These are phyloP conservation scores for Uloborus plumipes DNA, from an alignment of 2,888 invertebrate species.

Conservation along the genomic window DNA sequence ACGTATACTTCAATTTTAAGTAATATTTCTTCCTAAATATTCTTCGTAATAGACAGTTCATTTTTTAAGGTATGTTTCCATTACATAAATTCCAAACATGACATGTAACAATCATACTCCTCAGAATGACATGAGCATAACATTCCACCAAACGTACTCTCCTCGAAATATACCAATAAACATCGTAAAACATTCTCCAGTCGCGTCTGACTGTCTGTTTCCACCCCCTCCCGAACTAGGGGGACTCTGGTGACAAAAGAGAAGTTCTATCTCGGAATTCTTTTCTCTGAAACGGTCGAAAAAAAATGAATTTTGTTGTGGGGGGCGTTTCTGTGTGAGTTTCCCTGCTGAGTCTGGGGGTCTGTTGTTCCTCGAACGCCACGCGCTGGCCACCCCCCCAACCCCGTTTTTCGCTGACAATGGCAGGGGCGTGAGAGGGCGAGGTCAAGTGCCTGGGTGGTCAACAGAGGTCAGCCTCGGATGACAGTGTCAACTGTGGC, in stretches of 20 bases:
- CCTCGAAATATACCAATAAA: slow-evolving; percentile 25
- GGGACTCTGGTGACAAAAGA: neutral
- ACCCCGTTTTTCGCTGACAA: slow-evolving; percentile 7
- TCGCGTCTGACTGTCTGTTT: neutral
- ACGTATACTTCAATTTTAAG: no score
- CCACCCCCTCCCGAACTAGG: neutral
- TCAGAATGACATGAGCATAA: no score
- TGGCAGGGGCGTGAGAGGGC: slow-evolving; percentile 24
- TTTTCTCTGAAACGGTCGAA: neutral
- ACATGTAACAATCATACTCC: no score
- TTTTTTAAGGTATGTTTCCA: no score
- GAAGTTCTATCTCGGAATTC: neutral
- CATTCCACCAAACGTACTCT: no score
- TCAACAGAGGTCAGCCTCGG: slow-evolving; percentile 36
- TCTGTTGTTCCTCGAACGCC: slow-evolving; percentile 2
- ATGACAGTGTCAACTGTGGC: slow-evolving; percentile 40
- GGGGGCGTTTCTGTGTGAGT: slow-evolving; percentile 26
- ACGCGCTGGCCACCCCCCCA: slow-evolving; percentile 11
- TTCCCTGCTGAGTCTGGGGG: slow-evolving; percentile 11
- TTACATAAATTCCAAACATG: no score
- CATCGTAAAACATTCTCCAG: neutral
- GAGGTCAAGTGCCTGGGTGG: slow-evolving; percentile 61
- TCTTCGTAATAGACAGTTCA: no score
- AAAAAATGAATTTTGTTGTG: slow-evolving; percentile 6
- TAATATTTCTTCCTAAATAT: no score